Conservation (phyloP, 2,113 vertebrate genomes). For the Podarcis muralis region DNA sequence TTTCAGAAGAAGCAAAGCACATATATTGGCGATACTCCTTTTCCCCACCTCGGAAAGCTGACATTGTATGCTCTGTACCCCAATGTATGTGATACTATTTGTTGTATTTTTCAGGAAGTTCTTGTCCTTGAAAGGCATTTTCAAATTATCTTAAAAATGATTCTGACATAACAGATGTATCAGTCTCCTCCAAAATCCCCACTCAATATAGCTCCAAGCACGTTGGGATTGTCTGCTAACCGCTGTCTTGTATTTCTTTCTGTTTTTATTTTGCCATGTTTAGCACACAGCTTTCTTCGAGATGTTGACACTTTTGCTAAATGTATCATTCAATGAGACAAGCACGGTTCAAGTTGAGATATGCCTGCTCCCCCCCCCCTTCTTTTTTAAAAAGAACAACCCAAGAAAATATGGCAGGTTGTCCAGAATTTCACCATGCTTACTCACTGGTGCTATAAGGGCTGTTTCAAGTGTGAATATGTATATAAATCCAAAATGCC, state of each 20-base stretch:
- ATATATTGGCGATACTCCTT: background rate
- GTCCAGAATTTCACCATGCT: background rate
- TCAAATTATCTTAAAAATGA: background rate
- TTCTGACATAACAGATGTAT: background rate
- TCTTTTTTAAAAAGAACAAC: background rate
- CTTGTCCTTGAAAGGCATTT: background rate
- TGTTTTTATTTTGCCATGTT: background rate
- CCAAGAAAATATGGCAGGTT: background rate
- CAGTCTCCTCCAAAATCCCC: background rate
- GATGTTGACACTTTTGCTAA: background rate
- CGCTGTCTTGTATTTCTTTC: background rate
- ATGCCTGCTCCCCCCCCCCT: background rate
- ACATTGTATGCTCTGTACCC: background rate
- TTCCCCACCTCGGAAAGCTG: background rate
- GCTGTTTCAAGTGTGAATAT: background rate
- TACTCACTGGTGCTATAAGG: background rate
- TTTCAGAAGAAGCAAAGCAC: background rate
- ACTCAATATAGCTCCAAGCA: background rate
- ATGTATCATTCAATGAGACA: background rate
- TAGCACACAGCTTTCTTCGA: background rate
- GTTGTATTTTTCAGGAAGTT: background rate
- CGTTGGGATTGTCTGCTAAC: background rate
- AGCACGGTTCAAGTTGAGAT: no score
- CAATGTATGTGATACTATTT: background rate
- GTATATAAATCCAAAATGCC: background rate